Conservation (phyloP, 2,113 vertebrate genomes). For the Indri indri region DNA sequence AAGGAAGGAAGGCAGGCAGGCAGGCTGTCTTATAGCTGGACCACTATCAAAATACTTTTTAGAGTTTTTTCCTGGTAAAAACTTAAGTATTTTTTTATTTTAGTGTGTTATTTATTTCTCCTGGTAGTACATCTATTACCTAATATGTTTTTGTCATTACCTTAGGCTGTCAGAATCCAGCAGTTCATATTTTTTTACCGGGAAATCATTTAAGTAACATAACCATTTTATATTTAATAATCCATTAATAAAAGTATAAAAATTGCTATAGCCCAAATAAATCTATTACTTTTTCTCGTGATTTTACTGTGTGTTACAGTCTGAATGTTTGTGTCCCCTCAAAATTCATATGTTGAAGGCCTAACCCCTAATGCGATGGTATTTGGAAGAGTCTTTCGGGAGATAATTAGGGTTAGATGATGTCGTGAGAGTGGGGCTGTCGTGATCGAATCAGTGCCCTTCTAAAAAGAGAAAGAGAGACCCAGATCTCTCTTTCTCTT, state of each 20-base stretch:
- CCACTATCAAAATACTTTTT: not conserved
- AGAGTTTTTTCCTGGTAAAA: not conserved
- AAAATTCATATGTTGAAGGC: not conserved
- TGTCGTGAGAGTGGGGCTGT: not conserved
- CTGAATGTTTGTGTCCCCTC: not conserved
- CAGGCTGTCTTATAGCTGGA: not conserved
- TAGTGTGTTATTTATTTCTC: not conserved
- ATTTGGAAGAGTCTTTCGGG: not conserved
- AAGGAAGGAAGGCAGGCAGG: not conserved
- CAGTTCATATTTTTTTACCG: not conserved
- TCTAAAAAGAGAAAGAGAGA: not conserved
- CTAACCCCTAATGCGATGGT: not conserved
- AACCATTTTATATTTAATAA: not conserved
- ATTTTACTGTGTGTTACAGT: not conserved
- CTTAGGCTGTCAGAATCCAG: not conserved
- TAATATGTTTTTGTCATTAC: not conserved
- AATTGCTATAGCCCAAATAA: not conserved
- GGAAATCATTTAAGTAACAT: not conserved
- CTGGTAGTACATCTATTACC: not conserved
- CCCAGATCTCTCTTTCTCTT: not conserved
- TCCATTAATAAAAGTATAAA: not conserved
- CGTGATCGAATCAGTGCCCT: not conserved
- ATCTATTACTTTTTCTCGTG: not conserved
- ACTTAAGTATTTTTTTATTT: not conserved
- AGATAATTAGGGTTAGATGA: not conserved